phyloP scores from a whole-genome alignment of 2,888 invertebrate species.

The Gonocerus acuteangulatus region DNA sequence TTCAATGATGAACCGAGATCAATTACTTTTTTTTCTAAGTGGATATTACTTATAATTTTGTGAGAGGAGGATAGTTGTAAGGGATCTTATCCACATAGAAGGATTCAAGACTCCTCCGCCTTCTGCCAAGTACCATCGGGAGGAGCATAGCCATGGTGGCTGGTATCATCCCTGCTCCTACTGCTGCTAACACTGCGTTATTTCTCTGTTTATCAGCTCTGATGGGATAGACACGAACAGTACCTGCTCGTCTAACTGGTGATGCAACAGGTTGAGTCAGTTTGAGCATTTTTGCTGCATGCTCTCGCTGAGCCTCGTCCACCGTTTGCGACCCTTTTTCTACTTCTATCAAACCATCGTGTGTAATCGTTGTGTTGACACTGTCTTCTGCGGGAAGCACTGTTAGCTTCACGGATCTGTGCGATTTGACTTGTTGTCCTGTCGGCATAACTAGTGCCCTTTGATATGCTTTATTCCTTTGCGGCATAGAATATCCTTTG shows the following conservation, averaged over 20 bases:
- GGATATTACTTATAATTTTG: too few species aligned
- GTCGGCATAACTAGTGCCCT: constrained; percentile 39
- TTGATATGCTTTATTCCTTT: constrained; percentile 42
- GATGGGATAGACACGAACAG: constrained; percentile 31
- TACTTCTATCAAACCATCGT: constrained; percentile 67
- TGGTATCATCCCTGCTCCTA: constrained; percentile 70
- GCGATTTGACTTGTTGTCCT: constrained; percentile 43
- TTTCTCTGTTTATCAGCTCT: constrained; percentile 44
- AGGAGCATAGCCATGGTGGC: constrained; percentile 74
- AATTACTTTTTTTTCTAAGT: too few species aligned
- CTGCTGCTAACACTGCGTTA: constrained; percentile 60
- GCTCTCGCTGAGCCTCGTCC: constrained; percentile 40
- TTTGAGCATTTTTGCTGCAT: constrained; percentile 39
- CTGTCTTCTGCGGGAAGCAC: constrained; percentile 64
- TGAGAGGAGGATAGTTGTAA: neutral
- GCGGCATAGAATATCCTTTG: constrained; percentile 60
- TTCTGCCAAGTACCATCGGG: constrained; percentile 63
- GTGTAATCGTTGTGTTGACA: constrained; percentile 51
- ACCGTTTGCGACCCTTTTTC: constrained; percentile 44
- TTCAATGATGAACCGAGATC: too few species aligned
- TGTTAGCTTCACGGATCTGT: constrained; percentile 56
- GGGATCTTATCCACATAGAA: neutral
- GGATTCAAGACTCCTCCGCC: constrained; percentile 40
- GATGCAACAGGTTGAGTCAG: constrained; percentile 6
- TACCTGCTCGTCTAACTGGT: constrained; percentile 11